phyloP scores from a whole-genome alignment of 2,797 vertebrate species.

The Bovichtus diacanthus region DNA sequence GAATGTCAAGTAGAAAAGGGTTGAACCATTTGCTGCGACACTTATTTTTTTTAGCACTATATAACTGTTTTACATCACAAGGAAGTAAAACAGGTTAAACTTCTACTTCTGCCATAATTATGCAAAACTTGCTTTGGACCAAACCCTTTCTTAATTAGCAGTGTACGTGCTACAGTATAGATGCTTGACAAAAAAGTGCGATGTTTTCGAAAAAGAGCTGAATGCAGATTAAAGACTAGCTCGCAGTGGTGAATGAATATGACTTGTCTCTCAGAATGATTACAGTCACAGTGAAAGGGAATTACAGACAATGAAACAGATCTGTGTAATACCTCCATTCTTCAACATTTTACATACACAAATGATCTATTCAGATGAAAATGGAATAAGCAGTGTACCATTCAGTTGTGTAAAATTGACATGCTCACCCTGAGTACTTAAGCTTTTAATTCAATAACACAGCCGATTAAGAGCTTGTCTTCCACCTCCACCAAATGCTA shows the following conservation, averaged over 20 bases:
- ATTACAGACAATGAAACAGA: slow-evolving; percentile 85
- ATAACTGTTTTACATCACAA: slow-evolving; percentile 57
- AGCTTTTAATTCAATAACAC: slow-evolving; percentile 87
- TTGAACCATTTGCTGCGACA: slow-evolving; percentile 68
- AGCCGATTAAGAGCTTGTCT: slow-evolving; percentile 84
- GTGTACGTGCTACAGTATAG: slow-evolving; percentile 50
- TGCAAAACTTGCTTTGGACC: slow-evolving; percentile 70
- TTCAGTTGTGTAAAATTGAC: slow-evolving; percentile 85
- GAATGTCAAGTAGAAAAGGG: slow-evolving; percentile 79
- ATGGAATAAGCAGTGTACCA: slow-evolving; percentile 81
- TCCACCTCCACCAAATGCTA: slow-evolving; percentile 79
- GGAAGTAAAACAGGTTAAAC: slow-evolving; percentile 74
- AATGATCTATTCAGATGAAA: slow-evolving; percentile 85
- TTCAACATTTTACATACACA: slow-evolving; percentile 83
- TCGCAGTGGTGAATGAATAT: slow-evolving; percentile 75
- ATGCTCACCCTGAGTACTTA: slow-evolving; percentile 86
- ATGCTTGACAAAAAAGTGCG: slow-evolving; percentile 69
- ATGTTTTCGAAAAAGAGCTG: slow-evolving; percentile 71
- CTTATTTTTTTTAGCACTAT: slow-evolving; percentile 59
- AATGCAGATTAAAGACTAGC: slow-evolving; percentile 82
- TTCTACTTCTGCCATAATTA: slow-evolving; percentile 69
- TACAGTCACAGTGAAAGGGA: slow-evolving; percentile 81
- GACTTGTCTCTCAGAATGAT: slow-evolving; percentile 82
- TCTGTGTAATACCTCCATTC: slow-evolving; percentile 85
- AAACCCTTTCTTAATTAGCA: slow-evolving; percentile 75